These are phyloP conservation scores for Scyliorhinus canicula DNA, from an alignment of 2,797 vertebrate species.

Conservation along the genomic window DNA sequence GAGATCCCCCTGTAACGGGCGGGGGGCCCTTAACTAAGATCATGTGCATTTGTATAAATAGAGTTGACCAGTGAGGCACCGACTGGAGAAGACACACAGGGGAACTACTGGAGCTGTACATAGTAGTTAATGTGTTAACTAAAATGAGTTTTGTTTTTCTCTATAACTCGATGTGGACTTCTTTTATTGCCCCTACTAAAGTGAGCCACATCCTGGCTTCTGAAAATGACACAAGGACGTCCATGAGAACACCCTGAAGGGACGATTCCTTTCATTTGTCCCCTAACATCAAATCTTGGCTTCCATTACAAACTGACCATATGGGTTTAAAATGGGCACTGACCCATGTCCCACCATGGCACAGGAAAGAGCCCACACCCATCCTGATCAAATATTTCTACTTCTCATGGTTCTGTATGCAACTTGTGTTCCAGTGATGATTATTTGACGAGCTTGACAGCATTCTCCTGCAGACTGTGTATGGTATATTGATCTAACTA, in stretches of 20 bases:
- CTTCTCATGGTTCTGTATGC: background rate
- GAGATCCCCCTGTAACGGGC: too few relatives aligned
- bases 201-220: background rate
- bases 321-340: background rate
- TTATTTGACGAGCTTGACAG: conserved; percentile 4
- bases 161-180: too few relatives aligned
- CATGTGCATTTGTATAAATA: too few relatives aligned
- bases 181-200: too few relatives aligned
- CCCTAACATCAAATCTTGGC: background rate
- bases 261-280: background rate
- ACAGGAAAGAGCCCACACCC: background rate
- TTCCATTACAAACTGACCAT: too few relatives aligned
- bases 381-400: background rate
- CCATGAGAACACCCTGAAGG: background rate
- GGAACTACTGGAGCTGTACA: too few relatives aligned
- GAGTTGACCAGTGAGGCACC: too few relatives aligned
- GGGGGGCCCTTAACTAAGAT: too few relatives aligned
- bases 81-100: too few relatives aligned
- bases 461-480: conserved; percentile 1
- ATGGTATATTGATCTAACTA: background rate
- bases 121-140: too few relatives aligned
- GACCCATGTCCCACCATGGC: background rate
- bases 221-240: too few relatives aligned
- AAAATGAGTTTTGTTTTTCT: too few relatives aligned
- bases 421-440: background rate